Percentiles rank a stretch among this genome's conserved stretches.
Conservation (phyloP, 2,113 vertebrate species). For the Bothrops jararaca region DNA sequence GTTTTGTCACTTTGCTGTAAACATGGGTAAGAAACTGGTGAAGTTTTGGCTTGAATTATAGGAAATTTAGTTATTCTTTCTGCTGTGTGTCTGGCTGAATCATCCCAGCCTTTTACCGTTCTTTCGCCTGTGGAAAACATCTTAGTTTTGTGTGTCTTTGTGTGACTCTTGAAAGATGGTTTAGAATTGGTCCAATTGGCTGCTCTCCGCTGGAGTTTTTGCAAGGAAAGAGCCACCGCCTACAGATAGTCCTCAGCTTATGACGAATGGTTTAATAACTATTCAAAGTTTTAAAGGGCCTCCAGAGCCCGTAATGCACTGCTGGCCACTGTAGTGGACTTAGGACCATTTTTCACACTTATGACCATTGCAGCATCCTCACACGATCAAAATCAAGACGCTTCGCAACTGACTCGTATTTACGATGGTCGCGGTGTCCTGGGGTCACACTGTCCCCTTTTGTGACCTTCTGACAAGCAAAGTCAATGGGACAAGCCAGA, state of each 20-base stretch:
- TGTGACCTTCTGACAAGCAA: not conserved
- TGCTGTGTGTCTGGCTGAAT: not conserved
- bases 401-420: not conserved
- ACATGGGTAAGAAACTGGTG: not conserved
- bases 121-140: not conserved
- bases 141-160: not conserved
- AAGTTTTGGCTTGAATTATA: not conserved
- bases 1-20: not conserved
- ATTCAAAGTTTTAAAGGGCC: not conserved
- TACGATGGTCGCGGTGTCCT: not conserved
- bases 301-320: not conserved
- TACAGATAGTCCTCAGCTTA: not conserved
- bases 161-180: not conserved
- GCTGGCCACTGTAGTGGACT: not conserved
- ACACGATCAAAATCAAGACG: not conserved
- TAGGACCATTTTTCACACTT: not conserved
- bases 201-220: not conserved
- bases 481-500: too few species aligned
- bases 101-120: not conserved
- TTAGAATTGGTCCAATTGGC: not conserved
- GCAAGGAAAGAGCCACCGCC: not conserved
- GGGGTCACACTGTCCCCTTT: not conserved
- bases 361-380: not conserved
- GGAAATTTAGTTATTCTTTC: not conserved
- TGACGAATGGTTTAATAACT: not conserved